Percentiles rank a stretch among this genome's conserved stretches.
phyloP scores from a whole-genome alignment of 2,797 vertebrate species.

The Bovichtus diacanthus region DNA sequence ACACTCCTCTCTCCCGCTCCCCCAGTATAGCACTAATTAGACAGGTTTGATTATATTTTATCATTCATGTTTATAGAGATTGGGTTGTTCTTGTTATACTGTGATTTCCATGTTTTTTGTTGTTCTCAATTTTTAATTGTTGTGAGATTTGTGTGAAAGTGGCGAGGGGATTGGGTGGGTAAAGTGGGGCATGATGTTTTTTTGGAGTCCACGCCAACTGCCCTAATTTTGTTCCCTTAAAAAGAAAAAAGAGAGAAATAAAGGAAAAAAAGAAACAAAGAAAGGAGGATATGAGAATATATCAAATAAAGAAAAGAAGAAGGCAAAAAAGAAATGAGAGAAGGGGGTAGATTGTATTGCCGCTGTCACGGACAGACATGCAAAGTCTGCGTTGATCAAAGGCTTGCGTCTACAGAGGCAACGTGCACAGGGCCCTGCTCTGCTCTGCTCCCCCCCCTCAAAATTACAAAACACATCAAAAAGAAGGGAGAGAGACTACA shows the following conservation, averaged over 20 bases:
- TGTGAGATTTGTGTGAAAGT: conserved; percentile 78
- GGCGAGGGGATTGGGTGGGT: conserved; percentile 77
- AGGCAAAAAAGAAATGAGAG: conserved; percentile 68
- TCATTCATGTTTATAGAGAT: conserved; percentile 63
- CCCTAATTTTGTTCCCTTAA: conserved; percentile 86
- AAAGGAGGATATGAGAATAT: conserved; percentile 71
- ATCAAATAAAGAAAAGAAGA: conserved; percentile 68
- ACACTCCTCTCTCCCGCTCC: conserved; percentile 76
- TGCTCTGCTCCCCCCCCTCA: conserved; percentile 60
- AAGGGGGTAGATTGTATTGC: conserved; percentile 66
- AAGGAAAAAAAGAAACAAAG: conserved; percentile 70
- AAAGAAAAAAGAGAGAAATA: conserved; percentile 70
- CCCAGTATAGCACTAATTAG: conserved; percentile 65
- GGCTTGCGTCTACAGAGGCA: conserved; percentile 71
- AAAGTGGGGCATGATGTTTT: conserved; percentile 80
- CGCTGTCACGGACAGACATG: conserved; percentile 77
- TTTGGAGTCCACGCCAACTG: conserved; percentile 87
- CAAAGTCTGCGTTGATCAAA: conserved; percentile 77
- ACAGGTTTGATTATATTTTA: conserved; percentile 61
- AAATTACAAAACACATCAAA: conserved; percentile 70
- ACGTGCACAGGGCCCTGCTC: conserved; percentile 70
- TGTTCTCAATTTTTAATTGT: conserved; percentile 78
- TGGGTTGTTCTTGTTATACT: conserved; percentile 64
- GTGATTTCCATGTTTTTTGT: conserved; percentile 73
- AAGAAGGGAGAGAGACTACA: conserved; percentile 69